Evolutionary conservation across 2,888 invertebrate genomes (phyloP).

Genomic region (Campoletis raptor): DNA sequence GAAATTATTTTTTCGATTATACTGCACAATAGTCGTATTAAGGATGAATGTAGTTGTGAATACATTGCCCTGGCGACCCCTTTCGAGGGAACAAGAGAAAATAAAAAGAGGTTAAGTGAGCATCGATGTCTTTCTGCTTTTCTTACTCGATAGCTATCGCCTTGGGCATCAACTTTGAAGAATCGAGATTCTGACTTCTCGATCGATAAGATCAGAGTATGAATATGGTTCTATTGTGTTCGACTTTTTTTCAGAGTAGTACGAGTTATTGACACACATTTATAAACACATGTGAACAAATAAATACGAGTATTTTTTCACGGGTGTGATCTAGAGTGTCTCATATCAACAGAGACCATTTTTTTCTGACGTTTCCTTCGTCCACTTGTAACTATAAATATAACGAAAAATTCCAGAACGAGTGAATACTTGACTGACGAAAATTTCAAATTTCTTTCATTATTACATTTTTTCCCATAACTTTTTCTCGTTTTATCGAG

Average conservation of each 20-base stretch:
- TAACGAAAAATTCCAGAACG: not conserved
- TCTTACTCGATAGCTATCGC: slow-evolving; percentile 14
- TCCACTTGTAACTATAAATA: not conserved
- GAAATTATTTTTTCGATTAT: not conserved
- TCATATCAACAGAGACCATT: not conserved
- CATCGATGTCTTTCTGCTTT: slow-evolving; percentile 42
- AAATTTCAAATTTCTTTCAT: not conserved
- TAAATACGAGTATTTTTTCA: slow-evolving; percentile 6
- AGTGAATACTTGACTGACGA: not conserved
- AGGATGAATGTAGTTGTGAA: not conserved
- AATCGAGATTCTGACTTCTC: slow-evolving; percentile 42
- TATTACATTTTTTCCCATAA: not conserved
- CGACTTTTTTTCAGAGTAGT: not conserved
- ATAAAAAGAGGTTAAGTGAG: slow-evolving; percentile 50
- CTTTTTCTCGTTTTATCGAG: no score
- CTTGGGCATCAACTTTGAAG: slow-evolving; percentile 39
- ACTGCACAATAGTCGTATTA: not conserved
- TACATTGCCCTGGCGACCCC: slow-evolving; percentile 19
- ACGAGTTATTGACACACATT: slow-evolving; percentile 23
- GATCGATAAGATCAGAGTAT: slow-evolving; percentile 19
- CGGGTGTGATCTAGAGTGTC: slow-evolving; percentile 14
- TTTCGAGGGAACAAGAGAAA: slow-evolving; percentile 16
- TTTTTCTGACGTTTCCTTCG: not conserved
- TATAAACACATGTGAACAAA: not conserved
- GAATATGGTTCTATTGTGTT: slow-evolving; percentile 18